Base-by-base conservation (phyloP, 2,888 invertebrate genomes). In the Tortrix viridana region DNA sequence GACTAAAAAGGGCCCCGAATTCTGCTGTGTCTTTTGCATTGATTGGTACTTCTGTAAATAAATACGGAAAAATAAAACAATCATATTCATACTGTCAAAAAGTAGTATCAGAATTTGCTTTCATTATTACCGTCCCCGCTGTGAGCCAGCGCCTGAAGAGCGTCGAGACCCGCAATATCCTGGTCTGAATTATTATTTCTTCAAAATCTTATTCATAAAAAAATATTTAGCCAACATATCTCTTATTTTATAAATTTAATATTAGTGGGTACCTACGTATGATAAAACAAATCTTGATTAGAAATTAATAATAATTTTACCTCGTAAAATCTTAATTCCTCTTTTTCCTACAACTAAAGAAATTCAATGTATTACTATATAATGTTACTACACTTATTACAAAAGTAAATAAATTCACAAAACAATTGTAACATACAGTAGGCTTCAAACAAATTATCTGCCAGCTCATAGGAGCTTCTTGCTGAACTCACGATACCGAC, bases 81-180 rank as follows among this genome's bases (percentile, higher is more conserved):
- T 3, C 16, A 6, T n/a, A 16, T n/a, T n/a, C n/a, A 41, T 38
- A 41, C n/a, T 16, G 16, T n/a, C 1, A 16, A 14, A 41, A n/a
- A 41, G n/a, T 16, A 38, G n/a, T 4, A 26, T 26, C 9, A 38
- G 14, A 44, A 32, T n/a, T 32, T 18, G 44, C n/a, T 12, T n/a
- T n/a, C 7, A 12, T 14, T 23, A 54, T 66, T 77, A 86, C 88
- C 75, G 66, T 84, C 77, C 48, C 85, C 88, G 41, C 76, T 77
- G 0, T 86, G 72, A 22, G 88, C 81, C 53, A 89, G 69, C 1
- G 86, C 85, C 77, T 88, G 88, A 47, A 89, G 71, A 7, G 84
- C 85, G 60, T 89, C 86, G 44, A 89, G 71, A n/a, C 83, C 81
- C 26, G 71, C 18, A 56, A 89, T 76, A 65, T 88, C 88, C 1